phyloP scores from a whole-genome alignment of 1,140 invertebrate species.

The Manduca sexta region DNA sequence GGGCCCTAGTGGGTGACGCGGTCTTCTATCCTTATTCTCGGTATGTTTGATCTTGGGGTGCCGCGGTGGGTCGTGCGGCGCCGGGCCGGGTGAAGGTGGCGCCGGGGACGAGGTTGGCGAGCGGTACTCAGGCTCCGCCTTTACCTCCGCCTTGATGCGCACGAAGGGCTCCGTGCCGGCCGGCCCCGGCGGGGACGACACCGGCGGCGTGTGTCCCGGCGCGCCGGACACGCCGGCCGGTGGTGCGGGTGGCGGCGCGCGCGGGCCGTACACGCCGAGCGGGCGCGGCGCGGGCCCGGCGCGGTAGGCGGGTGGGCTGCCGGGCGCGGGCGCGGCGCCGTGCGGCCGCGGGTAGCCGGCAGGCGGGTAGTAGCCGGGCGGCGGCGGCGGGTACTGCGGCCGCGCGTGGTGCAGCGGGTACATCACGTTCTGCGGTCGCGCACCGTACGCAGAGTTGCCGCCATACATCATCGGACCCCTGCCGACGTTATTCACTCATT shows the following conservation, averaged over 20 bases:
- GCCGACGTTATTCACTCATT: too few relatives aligned
- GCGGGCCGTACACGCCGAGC: slow-evolving; percentile 8
- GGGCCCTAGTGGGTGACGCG: slow-evolving; percentile 58
- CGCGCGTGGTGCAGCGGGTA: slow-evolving; percentile 19
- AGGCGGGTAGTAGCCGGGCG: slow-evolving; percentile 17
- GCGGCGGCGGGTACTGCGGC: slow-evolving; percentile 26
- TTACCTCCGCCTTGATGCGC: slow-evolving; percentile 55
- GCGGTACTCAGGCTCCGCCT: slow-evolving; percentile 55
- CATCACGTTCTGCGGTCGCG: slow-evolving; percentile 36
- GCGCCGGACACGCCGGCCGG: slow-evolving; percentile 14
- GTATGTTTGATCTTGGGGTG: slow-evolving; percentile 63
- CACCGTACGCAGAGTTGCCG: slow-evolving; percentile 30
- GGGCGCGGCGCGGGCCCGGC: not conserved
- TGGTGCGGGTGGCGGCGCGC: slow-evolving; percentile 15
- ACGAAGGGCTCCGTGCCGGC: slow-evolving; percentile 26
- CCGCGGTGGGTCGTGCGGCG: slow-evolving; percentile 30
- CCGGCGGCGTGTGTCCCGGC: slow-evolving; percentile 8
- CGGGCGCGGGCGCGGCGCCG: slow-evolving; percentile 9
- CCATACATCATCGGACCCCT: slow-evolving; percentile 64
- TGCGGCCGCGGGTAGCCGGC: slow-evolving; percentile 8
- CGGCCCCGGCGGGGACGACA: slow-evolving; percentile 5
- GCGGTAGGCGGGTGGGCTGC: slow-evolving; percentile 3
- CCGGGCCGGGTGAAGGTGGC: slow-evolving; percentile 32
- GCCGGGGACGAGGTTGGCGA: slow-evolving; percentile 37
- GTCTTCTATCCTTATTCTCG: slow-evolving; percentile 50